A percentile compares a stretch with the other conserved stretches of the same genome.
Conservation (phyloP, 2,797 vertebrate genomes). For the Oreochromis mossambicus region DNA sequence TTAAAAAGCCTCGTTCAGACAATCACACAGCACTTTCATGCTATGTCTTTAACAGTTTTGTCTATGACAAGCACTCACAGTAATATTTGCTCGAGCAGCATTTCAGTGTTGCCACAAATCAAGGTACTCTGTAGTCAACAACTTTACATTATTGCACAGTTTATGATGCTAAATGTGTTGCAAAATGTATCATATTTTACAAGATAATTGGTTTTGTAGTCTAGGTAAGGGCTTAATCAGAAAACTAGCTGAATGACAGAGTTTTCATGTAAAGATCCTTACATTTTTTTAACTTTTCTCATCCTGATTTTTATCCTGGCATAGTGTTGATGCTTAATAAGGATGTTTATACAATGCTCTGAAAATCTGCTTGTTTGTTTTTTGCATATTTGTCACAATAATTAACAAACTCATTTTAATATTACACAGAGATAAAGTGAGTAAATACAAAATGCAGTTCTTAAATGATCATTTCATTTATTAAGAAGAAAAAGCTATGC, state of each 20-base stretch:
- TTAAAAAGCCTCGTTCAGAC: background rate
- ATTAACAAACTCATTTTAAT: background rate
- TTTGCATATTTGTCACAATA: background rate
- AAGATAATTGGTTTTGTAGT: too few species aligned
- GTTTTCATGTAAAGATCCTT: background rate
- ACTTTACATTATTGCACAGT: background rate
- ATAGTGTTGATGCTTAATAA: background rate
- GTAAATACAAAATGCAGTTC: background rate
- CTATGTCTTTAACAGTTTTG: background rate
- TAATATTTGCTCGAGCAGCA: background rate
- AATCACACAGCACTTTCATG: background rate
- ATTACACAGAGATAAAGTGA: background rate
- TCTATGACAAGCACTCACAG: background rate
- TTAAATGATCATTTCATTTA: background rate
- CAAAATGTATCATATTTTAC: background rate
- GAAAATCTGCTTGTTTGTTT: background rate
- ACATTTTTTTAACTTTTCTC: background rate
- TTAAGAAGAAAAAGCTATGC: background rate
- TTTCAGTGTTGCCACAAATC: background rate
- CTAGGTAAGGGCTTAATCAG: background rate
- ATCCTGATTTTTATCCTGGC: background rate
- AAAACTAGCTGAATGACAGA: background rate
- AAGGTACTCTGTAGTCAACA: background rate
- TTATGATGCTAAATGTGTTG: background rate
- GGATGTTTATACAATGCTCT: background rate